Conservation (phyloP, 2,797 vertebrate genomes). For the Melanogrammus aeglefinus region DNA sequence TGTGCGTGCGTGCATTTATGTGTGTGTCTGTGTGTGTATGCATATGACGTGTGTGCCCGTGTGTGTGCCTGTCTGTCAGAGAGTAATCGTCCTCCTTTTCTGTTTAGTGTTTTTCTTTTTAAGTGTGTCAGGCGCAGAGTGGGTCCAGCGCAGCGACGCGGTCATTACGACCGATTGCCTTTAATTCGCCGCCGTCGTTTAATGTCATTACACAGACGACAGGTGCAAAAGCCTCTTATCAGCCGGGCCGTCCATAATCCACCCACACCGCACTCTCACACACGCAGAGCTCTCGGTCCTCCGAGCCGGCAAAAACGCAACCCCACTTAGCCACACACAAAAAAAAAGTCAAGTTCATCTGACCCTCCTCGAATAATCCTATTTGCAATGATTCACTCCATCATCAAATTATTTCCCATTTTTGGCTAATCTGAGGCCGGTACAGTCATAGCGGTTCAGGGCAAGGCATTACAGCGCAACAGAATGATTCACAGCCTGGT, state of each 20-base stretch:
- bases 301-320: slow-evolving; percentile 39
- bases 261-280: slow-evolving; percentile 50
- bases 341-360: slow-evolving; percentile 41
- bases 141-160: slow-evolving; percentile 26
- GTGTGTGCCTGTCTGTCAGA: slow-evolving; percentile 5
- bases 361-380: slow-evolving; percentile 39
- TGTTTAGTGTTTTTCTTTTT: neutral
- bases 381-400: slow-evolving; percentile 30
- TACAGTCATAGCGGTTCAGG: slow-evolving; percentile 6
- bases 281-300: slow-evolving; percentile 40
- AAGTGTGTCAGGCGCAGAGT: neutral
- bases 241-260: slow-evolving; percentile 56
- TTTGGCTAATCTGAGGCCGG: slow-evolving; percentile 18
- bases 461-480: slow-evolving; percentile 5
- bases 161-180: slow-evolving; percentile 64
- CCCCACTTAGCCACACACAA: slow-evolving; percentile 26
- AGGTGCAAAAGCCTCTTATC: slow-evolving; percentile 74
- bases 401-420: slow-evolving; percentile 28
- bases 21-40: neutral
- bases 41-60: neutral
- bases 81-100: slow-evolving; percentile 16
- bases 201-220: slow-evolving; percentile 70
- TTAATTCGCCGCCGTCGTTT: slow-evolving; percentile 63
- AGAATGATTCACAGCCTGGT: neutral
- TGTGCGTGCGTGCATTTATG: neutral